A percentile compares a stretch with the other conserved stretches of the same genome.
These are phyloP conservation scores for Callochromis pleurospilus DNA, from an alignment of 2,113 vertebrate species.

Conservation along the genomic window DNA sequence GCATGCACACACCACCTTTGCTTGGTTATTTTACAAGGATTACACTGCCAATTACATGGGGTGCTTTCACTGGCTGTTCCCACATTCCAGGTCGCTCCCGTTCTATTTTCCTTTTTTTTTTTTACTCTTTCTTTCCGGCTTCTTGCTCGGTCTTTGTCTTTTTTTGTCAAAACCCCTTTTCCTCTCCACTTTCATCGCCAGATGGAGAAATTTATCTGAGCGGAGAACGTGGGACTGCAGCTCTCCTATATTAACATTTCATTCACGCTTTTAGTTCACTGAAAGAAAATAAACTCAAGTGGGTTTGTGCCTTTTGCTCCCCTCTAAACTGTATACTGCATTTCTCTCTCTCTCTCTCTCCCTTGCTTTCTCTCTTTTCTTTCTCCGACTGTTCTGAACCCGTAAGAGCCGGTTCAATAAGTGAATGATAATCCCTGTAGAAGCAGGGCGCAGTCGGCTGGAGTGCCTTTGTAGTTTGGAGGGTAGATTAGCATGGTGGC, in stretches of 20 bases:
- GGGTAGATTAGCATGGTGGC: constrained; percentile 62
- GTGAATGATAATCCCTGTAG: constrained; percentile 66
- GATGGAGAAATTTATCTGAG: constrained; percentile 38
- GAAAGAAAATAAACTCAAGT: constrained; percentile 59
- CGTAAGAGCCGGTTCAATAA: constrained; percentile 54
- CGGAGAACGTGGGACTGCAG: constrained; percentile 17
- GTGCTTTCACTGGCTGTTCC: constrained; percentile 54
- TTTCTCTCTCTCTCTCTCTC: constrained; percentile 13
- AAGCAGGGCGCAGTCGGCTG: constrained; percentile 36
- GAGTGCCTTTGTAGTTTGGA: constrained; percentile 60
- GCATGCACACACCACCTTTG: constrained; percentile 8
- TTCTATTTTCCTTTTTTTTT: constrained; percentile 15
- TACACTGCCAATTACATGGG: constrained; percentile 56
- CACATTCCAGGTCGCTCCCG: constrained; percentile 48
- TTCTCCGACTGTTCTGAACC: constrained; percentile 11
- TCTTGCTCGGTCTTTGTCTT: constrained; percentile 16
- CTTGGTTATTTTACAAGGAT: constrained; percentile 63
- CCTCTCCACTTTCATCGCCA: not conserved
- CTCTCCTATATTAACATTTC: constrained; percentile 62
- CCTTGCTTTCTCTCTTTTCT: not conserved
- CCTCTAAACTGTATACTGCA: constrained; percentile 45
- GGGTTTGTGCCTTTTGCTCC: constrained; percentile 52
- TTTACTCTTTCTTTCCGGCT: constrained; percentile 15
- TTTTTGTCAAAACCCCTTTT: not conserved
- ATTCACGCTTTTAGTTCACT: constrained; percentile 50